phyloP scores from a whole-genome alignment of 1,140 invertebrate species.

The Lordiphosa stackelbergi region DNA sequence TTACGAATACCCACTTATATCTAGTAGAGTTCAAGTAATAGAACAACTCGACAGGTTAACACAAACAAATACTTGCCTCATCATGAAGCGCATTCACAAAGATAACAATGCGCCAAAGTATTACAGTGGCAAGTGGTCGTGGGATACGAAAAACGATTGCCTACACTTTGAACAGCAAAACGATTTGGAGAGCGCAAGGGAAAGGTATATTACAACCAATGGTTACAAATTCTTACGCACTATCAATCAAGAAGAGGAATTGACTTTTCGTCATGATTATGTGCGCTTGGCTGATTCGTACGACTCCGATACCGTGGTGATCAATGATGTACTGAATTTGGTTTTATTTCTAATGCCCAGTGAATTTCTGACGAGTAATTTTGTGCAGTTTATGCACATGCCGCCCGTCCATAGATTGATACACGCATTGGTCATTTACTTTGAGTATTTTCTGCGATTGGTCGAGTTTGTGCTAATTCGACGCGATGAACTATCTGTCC shows the following conservation, averaged over 20 bases:
- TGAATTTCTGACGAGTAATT: slow-evolving; percentile 45
- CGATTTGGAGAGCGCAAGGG: slow-evolving; percentile 35
- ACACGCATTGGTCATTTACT: slow-evolving; percentile 67
- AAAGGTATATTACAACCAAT: slow-evolving; percentile 52
- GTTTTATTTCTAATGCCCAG: slow-evolving; percentile 63
- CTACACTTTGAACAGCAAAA: slow-evolving; percentile 48
- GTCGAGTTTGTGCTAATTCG: slow-evolving; percentile 68
- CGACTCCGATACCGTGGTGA: slow-evolving; percentile 54
- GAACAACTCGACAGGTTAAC: too few species aligned
- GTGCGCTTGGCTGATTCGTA: slow-evolving; percentile 24
- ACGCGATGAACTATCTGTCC: slow-evolving; percentile 51
- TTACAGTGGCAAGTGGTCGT: slow-evolving; percentile 61
- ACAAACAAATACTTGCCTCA: background rate
- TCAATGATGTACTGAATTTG: slow-evolving; percentile 63
- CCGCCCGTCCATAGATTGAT: slow-evolving; percentile 50
- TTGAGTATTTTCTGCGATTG: slow-evolving; percentile 65
- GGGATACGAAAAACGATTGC: slow-evolving; percentile 41
- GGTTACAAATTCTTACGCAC: slow-evolving; percentile 50
- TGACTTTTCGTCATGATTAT: slow-evolving; percentile 63
- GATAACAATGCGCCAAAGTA: slow-evolving; percentile 56
- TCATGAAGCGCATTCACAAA: slow-evolving; percentile 47
- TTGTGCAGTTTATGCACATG: slow-evolving; percentile 58
- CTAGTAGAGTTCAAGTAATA: too few species aligned
- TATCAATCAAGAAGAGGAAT: slow-evolving; percentile 63
- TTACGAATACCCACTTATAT: too few species aligned